Base-by-base conservation (phyloP, 53 echinoderm and acorn worm genomes). In the Temnopleurus reevesii region DNA sequence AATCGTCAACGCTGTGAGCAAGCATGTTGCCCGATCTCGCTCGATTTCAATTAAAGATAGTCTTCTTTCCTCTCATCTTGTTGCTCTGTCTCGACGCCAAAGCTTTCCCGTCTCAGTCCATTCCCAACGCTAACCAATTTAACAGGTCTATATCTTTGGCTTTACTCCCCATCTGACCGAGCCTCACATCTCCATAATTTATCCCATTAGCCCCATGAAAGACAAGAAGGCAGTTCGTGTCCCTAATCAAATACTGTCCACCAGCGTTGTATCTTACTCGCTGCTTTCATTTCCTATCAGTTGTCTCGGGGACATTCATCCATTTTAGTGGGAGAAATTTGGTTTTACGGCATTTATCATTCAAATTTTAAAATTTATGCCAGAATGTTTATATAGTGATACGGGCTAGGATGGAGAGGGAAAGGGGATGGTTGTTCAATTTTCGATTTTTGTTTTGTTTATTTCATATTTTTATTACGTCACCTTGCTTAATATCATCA, bases 141-240 rank as follows among this genome's bases (percentile, higher is more conserved):
- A 41, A 71, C 36, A 13, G 71, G 41, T 71, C 41, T 23, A n/a
- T 41, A n/a, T 71, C 71, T n/a, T 38, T 9, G 19, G n/a, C n/a
- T n/a, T 12, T 23, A 71, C 71, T 71, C n/a, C n/a, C n/a, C n/a
- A 41, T 71, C 71, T 29, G 47, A 79, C 49, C 79, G 46, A 29
- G 29, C 46, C 25, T 29, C 45, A 79, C 46, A 49, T 46, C 46
- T 49, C 79, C 46, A 49, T 79, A 79, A 79, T 49, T 79, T 79
- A 79, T 79, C 49, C 79, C 79, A 79, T 79, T 46, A 79, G 17
- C 15, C 2, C 71, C 71, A 29, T 79, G 79, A 79, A 79, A 79
- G 49, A 47, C 33, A 47, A 47, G 44, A 24, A 29, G 30, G 27
- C 28, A 79, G 79, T 29, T 79, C 79, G 49, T 49, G 79, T 79